phyloP scores from a whole-genome alignment of 2,888 invertebrate species.

The Oxystoma pomonae region DNA sequence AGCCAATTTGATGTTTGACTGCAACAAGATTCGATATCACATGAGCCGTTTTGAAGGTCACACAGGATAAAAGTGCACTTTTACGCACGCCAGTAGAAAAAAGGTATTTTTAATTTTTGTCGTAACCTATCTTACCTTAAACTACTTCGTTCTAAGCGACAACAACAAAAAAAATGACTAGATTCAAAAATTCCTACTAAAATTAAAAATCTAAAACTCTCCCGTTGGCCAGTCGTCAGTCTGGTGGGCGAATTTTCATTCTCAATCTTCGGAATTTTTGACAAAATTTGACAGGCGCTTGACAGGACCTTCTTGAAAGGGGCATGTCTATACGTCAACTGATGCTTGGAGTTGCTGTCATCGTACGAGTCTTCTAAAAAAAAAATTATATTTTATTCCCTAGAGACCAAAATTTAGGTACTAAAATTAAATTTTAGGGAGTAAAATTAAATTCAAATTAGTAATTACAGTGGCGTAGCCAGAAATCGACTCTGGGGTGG shows the following conservation, averaged over 20 bases:
- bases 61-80: neutral
- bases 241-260: slow-evolving; percentile 40
- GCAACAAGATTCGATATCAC: no score
- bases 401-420: no score
- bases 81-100: slow-evolving; percentile 7
- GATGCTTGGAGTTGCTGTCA: slow-evolving; percentile 10
- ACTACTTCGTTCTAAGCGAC: neutral
- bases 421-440: no score
- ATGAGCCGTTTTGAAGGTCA: no score
- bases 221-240: slow-evolving; percentile 23
- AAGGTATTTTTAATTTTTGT: neutral
- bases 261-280: slow-evolving; percentile 29
- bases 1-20: no score
- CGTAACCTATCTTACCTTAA: slow-evolving; percentile 12
- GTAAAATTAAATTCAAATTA: no score
- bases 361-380: slow-evolving; percentile 14
- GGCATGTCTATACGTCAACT: slow-evolving; percentile 28
- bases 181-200: slow-evolving; percentile 11
- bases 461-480: no score
- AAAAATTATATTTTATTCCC: neutral
- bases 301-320: slow-evolving; percentile 11
- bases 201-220: slow-evolving; percentile 22
- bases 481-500: no score
- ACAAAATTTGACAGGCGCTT: slow-evolving; percentile 20
- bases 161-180: slow-evolving; percentile 12